Evolutionary conservation across 2,113 vertebrate genomes (phyloP), one percentile per base, ranked within the genome.

Genomic region (Lasiurus borealis): DNA sequence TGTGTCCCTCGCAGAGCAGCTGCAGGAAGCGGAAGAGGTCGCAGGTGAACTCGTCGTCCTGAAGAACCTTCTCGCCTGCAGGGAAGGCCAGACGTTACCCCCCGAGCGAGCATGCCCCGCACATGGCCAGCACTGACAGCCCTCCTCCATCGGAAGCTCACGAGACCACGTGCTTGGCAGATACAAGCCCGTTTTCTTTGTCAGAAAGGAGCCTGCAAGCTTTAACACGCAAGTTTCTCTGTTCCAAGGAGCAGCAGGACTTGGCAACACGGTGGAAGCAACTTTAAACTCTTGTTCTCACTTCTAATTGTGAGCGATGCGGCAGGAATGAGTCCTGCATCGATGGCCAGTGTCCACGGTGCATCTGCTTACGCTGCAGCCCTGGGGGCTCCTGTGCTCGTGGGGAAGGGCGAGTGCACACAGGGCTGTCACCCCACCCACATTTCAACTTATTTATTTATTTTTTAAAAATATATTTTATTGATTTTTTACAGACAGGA

Each of bases 1-100:
- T 99, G 98, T 99, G 99, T 94, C 99, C 99, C 98, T 99, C 99
- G 97, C 99, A 99, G 9, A 99, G 99, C 96, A 99, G 98, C 7
- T 99, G 99, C 82, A 99, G 99, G 98, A 99, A 99, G 94, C 99
- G 99, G 98, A 99, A 99, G 97, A 99, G 99, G 98, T 99, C 99
- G 98, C 99, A 99, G 93, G 99, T 99, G 96, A 99, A 99, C 97
- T 99, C 99, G 72, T 99, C 99, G 84, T 99, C 99, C 97, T 99
- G 99, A 98, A 99, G 99, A 97, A 99, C 99, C 96, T 99, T 99
- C 97, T 99, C 99, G 98, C 99, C 99, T 99, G 98, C 46, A 95
- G 95, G n/a, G 98, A 98, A 98, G 96, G 88, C 54, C 97, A 98
- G 94, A 36, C 0, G 3, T 68, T 16, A 95, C 16, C 68, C 27